Conservation (phyloP, 2,888 invertebrate species). For the Hermodice carunculata region DNA sequence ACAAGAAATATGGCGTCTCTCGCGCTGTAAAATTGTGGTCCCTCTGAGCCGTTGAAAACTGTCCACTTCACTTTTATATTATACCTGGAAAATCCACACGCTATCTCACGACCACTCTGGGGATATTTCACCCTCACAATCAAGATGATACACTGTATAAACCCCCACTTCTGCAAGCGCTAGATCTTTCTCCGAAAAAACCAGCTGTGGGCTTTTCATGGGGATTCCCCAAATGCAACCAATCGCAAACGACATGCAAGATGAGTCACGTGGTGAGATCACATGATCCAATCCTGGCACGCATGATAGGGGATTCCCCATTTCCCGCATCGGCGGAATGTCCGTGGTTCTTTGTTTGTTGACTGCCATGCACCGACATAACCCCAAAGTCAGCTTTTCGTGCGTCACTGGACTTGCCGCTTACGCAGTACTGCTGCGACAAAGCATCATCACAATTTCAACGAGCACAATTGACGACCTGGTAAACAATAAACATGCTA, state of each 20-base stretch:
- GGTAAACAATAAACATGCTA: no score
- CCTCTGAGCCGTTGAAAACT: not conserved
- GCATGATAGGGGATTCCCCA: not conserved
- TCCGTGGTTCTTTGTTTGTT: no score
- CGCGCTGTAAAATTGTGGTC: not conserved
- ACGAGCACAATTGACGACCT: no score
- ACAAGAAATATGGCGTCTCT: no score
- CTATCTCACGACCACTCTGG: not conserved
- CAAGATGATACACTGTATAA: no score
- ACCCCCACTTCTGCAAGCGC: no score
- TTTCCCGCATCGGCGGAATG: not conserved
- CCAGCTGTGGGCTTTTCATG: not conserved
- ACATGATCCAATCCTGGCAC: not conserved
- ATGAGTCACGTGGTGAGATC: not conserved
- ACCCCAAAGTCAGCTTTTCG: no score
- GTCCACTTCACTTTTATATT: no score
- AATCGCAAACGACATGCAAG: not conserved
- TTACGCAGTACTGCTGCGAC: no score
- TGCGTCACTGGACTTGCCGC: no score
- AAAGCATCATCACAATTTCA: no score
- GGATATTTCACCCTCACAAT: constrained; percentile 6
- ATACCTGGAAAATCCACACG: not conserved
- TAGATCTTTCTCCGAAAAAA: not conserved
- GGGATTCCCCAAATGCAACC: not conserved
- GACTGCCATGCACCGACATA: no score